Evolutionary conservation across 2,888 invertebrate species (phyloP), one percentile per base, ranked within the genome.

Genomic region (Phragmatobia fuliginosa): DNA sequence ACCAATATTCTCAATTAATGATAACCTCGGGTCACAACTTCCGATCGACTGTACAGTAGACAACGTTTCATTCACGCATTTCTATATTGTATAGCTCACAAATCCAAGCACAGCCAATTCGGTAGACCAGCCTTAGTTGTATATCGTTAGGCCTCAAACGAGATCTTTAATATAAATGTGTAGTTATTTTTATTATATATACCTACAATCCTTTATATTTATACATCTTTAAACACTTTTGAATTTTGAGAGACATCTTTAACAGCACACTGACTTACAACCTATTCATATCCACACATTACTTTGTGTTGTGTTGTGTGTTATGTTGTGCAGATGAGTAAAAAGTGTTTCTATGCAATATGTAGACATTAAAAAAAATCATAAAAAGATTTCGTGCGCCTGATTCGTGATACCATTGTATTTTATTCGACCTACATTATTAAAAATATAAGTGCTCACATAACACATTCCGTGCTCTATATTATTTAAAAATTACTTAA

Each of bases 1-100:
- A 74, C 74, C 66, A 73, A 82, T 84, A 83, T 83, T 77, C 85
- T 84, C 85, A 86, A 87, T 86, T 80, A 77, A 69, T 63, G 90
- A 90, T 90, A 90, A 89, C 90, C 89, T 82, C 70, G 77, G 87
- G 89, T 87, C 88, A 81, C 83, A 76, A 83, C 83, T 88, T 88
- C 89, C 88, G 86, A 81, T 71, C 79, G 67, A 66, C 66, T 74
- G 64, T 66, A 36, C 60, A 72, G 33, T 33, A 33, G 5, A 33
- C 71, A 72, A 61, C 75, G 72, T 62, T 74, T 74, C 66, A 62
- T 62, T 61, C 59, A 64, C 59, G 36, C 60, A 33, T 36, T 36
- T 36, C 58, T 59, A 16, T 59, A 11, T n/a, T 14, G 52, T 52
- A 28, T 33, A 49, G 33, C 56, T 62, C 28, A 28, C 62, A 41